Base-by-base conservation (phyloP, 2,113 vertebrate genomes). In the Rutilus rutilus region DNA sequence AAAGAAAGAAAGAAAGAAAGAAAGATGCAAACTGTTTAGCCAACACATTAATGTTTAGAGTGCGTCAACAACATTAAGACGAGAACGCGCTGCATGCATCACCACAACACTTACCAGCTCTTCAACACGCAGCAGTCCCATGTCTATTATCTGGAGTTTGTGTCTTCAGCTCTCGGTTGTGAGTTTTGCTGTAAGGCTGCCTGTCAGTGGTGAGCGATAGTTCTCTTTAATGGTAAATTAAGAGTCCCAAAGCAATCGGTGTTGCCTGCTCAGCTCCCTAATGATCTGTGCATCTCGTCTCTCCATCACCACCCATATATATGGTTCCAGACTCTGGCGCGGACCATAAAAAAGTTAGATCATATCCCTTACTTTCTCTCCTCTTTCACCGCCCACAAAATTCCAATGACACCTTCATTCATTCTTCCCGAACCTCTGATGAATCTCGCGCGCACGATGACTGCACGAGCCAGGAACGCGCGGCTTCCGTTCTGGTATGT, bases 91-190 rank as follows among this genome's bases (percentile, higher is more conserved):
- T 83, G 42, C 25, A 52, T 71, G 27, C 30, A 79, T 25, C 60
- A 85, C 21, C 74, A 30, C 39, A 52, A 23, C 25, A 65, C 78
- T 82, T 77, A 88, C 87, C 83, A 88, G 50, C 8, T 88, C 87
- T 85, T 88, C 87, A 67, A 88, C 83, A 39, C 60, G 83, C 36
- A 85, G 83, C 60, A 88, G 60, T 25, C 83, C 87, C 87, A 88
- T 88, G 17, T 82, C 50, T 69, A 6, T 71, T 25, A 78, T 85
- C 42, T 42, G 39, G n/a, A 60, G 42, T 30, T 78, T 33, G 17
- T 33, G 27, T 47, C 10, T 65, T 64, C 23, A 42, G 15, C n/a
- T 73, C 77, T 86, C 64, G 27, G 62, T 59, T 62, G 17, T 33
- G 50, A 59, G 6, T 42, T 67, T 57, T 67, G 6, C 74, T 69